Conservation (phyloP, 2,113 vertebrate species). For the Polypterus bichir region DNA sequence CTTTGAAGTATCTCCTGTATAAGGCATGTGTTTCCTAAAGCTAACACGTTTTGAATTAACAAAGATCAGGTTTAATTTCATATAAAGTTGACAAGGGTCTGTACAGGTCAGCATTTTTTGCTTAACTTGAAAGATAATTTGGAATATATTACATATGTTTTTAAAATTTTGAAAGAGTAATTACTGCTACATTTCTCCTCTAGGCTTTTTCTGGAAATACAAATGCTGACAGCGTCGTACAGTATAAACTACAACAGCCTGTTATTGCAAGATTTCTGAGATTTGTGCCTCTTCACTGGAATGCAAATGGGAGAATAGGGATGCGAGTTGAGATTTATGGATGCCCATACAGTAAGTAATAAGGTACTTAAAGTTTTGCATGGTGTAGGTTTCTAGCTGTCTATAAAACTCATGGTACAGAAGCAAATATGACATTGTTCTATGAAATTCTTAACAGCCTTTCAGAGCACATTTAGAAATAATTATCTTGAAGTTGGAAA, state of each 20-base stretch:
- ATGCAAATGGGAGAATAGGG: conserved; percentile 63
- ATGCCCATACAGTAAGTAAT: conserved; percentile 65
- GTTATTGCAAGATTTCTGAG: conserved; percentile 64
- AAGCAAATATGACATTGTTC: background rate
- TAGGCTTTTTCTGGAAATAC: conserved; percentile 68
- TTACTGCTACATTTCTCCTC: conserved; percentile 16
- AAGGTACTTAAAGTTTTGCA: background rate
- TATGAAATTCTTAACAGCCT: too few relatives aligned
- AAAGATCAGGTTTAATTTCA: too few relatives aligned
- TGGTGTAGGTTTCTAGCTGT: background rate
- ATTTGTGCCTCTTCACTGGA: conserved; percentile 69
- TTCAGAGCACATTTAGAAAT: too few relatives aligned
- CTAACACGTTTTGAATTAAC: too few relatives aligned
- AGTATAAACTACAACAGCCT: conserved; percentile 63
- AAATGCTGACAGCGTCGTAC: conserved; percentile 70
- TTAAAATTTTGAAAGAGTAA: too few relatives aligned
- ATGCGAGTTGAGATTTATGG: conserved; percentile 70
- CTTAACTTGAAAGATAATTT: too few relatives aligned
- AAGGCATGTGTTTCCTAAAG: too few relatives aligned
- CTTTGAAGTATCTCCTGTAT: too few relatives aligned
- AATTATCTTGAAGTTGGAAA: too few relatives aligned
- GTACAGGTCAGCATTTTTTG: too few relatives aligned
- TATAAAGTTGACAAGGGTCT: too few relatives aligned
- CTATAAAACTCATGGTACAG: background rate
- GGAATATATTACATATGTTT: too few relatives aligned